Conservation (phyloP, 1,140 invertebrate genomes). For the Hesperophylax magnus region DNA sequence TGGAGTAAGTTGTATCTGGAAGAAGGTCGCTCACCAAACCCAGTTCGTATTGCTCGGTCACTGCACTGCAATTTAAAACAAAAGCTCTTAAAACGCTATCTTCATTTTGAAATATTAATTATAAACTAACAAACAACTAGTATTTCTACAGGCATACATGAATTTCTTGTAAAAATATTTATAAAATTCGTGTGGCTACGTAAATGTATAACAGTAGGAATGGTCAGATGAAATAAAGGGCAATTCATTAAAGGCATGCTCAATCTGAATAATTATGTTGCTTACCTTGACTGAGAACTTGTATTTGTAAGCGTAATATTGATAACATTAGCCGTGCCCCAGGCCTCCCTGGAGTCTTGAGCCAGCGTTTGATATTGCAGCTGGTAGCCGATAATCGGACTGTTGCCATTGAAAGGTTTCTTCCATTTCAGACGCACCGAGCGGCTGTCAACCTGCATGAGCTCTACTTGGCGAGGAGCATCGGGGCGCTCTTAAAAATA, state of each 20-base stretch:
- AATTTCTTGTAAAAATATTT: background rate
- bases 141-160: background rate
- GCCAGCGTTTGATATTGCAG: constrained; percentile 76
- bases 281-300: constrained; percentile 28
- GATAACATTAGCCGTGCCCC: constrained; percentile 52
- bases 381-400: constrained; percentile 81
- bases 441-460: constrained; percentile 79
- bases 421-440: constrained; percentile 82
- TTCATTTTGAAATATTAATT: no score
- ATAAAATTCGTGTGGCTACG: background rate
- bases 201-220: no score
- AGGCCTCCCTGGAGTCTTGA: constrained; percentile 55
- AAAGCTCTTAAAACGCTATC: background rate
- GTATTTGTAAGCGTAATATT: constrained; percentile 52
- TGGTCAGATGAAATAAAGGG: no score
- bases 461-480: constrained; percentile 76
- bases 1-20: constrained; percentile 84
- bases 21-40: constrained; percentile 75
- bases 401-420: constrained; percentile 85
- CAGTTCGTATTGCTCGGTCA: constrained; percentile 60
- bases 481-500: constrained; percentile 78
- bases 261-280: background rate
- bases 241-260: no score
- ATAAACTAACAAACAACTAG: no score
- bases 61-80: constrained; percentile 29